Percentiles rank a stretch among this genome's conserved stretches.
phyloP scores from a whole-genome alignment of 1,140 invertebrate genomes.

The Oncopodura yosiiana region DNA sequence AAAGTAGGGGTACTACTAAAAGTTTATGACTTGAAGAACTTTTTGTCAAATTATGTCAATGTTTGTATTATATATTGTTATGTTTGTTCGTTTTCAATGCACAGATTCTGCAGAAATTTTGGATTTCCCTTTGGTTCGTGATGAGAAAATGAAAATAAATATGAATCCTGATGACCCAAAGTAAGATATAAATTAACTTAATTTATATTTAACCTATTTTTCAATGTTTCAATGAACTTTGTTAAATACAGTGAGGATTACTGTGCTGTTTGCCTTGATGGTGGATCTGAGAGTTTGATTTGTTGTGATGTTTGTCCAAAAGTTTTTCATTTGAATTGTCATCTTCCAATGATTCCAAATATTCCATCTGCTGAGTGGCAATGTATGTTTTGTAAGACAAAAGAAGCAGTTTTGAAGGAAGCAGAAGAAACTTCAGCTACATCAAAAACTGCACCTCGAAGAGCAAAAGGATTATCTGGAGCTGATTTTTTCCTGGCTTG shows the following conservation, averaged over 20 bases:
- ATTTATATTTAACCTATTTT: not conserved
- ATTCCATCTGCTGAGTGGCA: conserved; percentile 24
- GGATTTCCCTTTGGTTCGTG: conserved; percentile 1
- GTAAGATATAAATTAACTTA: too few species aligned
- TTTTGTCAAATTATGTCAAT: not conserved
- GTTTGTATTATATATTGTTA: not conserved
- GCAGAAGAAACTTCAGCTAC: not conserved
- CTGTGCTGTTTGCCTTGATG: conserved; percentile 26
- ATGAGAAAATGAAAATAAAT: conserved; percentile 27
- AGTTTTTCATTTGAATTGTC: conserved; percentile 31
- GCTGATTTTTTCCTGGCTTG: conserved; percentile 9
- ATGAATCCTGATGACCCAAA: too few species aligned
- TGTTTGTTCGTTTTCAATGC: too few species aligned
- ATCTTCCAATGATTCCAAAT: conserved; percentile 14
- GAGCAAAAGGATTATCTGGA: not conserved
- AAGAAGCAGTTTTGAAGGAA: not conserved
- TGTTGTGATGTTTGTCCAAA: conserved; percentile 32
- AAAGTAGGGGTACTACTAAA: too few species aligned
- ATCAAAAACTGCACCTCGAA: too few species aligned
- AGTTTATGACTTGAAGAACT: too few species aligned
- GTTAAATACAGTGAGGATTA: conserved; percentile 29
- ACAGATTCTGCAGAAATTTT: not conserved
- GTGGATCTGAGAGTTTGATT: conserved; percentile 24
- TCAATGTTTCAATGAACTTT: too few species aligned
- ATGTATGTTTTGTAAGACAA: conserved; percentile 15